A percentile compares a stretch with the other conserved stretches of the same genome.
phyloP scores from a whole-genome alignment of 1,140 invertebrate species.

The Magallana gigas region DNA sequence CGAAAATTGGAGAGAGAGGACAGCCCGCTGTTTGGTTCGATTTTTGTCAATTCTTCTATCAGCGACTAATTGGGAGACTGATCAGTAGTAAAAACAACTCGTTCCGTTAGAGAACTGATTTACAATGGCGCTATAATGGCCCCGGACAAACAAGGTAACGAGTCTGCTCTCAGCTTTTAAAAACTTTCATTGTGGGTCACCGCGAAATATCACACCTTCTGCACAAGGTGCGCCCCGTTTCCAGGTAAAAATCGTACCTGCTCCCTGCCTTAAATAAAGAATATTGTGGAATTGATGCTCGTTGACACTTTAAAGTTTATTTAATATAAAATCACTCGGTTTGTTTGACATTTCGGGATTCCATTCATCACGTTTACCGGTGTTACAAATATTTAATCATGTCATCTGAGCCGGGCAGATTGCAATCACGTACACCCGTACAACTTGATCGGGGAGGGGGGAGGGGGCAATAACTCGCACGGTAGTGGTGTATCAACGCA shows the following conservation, averaged over 20 bases:
- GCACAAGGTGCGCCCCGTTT: background rate
- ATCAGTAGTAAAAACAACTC: conserved; percentile 21
- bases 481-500: background rate
- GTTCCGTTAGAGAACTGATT: conserved; percentile 1
- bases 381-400: conserved; percentile 30
- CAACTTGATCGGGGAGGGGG: background rate
- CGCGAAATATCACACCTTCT: conserved; percentile 16
- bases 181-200: conserved; percentile 12
- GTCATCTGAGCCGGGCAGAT: background rate
- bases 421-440: background rate
- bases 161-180: background rate
- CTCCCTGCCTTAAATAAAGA: background rate
- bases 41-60: conserved; percentile 1
- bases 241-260: conserved; percentile 14
- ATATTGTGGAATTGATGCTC: conserved; percentile 10
- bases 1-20: background rate
- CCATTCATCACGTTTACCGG: conserved; percentile 1
- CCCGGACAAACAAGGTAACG: conserved; percentile 11
- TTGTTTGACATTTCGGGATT: conserved; percentile 19
- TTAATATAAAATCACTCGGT: conserved; percentile 32
- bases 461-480: background rate
- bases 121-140: conserved; percentile 9
- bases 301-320: conserved; percentile 24
- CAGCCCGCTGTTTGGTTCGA: background rate
- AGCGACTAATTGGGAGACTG: background rate